Evolutionary conservation across 2,113 vertebrate species (phyloP).

Genomic region (Danionella cerebrum): DNA sequence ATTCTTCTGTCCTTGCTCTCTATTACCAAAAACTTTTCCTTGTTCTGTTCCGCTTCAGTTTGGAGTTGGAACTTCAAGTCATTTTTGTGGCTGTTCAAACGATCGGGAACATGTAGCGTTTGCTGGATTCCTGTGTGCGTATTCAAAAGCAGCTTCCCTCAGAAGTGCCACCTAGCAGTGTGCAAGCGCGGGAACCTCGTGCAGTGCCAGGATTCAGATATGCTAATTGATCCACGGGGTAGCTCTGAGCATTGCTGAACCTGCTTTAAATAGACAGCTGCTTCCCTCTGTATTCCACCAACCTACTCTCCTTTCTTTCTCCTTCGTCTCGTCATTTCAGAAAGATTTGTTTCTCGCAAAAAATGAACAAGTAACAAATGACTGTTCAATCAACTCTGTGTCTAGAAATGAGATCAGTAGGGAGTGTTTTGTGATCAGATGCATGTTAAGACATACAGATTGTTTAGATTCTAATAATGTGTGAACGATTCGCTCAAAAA

Average conservation of each 20-base stretch:
- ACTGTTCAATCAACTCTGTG: no score
- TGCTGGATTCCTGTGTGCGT: conserved; percentile 54
- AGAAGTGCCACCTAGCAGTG: conserved; percentile 76
- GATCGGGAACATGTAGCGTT: conserved; percentile 61
- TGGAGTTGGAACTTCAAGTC: conserved; percentile 62
- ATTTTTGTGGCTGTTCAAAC: conserved; percentile 66
- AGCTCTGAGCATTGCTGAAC: conserved; percentile 66
- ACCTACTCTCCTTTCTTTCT: conserved; percentile 24
- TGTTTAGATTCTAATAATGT: no score
- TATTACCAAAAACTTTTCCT: conserved; percentile 40
- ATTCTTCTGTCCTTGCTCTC: conserved; percentile 60
- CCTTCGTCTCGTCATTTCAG: conserved; percentile 6
- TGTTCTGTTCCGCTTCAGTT: conserved; percentile 41
- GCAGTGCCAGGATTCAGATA: conserved; percentile 73
- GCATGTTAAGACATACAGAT: no score
- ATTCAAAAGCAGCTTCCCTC: conserved; percentile 68
- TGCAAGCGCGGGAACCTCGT: conserved; percentile 57
- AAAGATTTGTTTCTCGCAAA: no score
- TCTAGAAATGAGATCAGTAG: no score
- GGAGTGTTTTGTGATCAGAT: no score
- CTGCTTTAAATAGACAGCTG: conserved; percentile 70
- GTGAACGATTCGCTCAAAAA: no score
- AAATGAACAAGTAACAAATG: no score
- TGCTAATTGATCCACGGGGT: conserved; percentile 74
- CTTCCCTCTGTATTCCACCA: conserved; percentile 50